Conservation (phyloP, 2,113 vertebrate genomes). For the Indri indri region DNA sequence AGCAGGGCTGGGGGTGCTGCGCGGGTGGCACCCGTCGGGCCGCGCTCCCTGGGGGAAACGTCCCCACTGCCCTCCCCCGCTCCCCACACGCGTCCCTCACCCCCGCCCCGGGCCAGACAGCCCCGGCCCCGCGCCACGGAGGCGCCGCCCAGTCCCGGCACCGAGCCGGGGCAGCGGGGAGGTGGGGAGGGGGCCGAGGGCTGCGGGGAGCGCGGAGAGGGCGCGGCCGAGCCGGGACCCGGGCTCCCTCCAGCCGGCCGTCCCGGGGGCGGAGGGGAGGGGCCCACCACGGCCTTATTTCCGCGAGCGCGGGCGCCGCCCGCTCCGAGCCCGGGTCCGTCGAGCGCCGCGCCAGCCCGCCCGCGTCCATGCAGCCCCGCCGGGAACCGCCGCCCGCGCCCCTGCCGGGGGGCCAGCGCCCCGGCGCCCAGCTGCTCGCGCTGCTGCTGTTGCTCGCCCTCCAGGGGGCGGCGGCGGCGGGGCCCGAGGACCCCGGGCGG, state of each 20-base stretch:
- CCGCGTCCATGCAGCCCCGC: slow-evolving; percentile 22
- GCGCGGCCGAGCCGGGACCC: not conserved
- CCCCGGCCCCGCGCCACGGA: not conserved
- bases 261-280: slow-evolving; percentile 41
- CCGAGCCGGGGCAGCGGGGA: not conserved
- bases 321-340: accelerated
- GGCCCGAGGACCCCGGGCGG: accelerated
- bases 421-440: not conserved
- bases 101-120: accelerated
- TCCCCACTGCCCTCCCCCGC: not conserved
- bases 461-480: not conserved
- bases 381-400: not conserved
- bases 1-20: not conserved
- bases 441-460: not conserved
- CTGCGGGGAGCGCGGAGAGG: not conserved
- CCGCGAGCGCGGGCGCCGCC: not conserved
- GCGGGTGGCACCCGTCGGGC: not conserved
- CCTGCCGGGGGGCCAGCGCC: not conserved
- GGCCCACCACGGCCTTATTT: slow-evolving; percentile 64
- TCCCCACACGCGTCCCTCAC: accelerated
- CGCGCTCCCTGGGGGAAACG: not conserved
- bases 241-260: not conserved
- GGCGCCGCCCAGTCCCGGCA: not conserved
- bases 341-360: not conserved
- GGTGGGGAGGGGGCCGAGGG: not conserved